Base-by-base conservation (phyloP, 2,888 invertebrate genomes). In the Trissoscelio sp. region DNA sequence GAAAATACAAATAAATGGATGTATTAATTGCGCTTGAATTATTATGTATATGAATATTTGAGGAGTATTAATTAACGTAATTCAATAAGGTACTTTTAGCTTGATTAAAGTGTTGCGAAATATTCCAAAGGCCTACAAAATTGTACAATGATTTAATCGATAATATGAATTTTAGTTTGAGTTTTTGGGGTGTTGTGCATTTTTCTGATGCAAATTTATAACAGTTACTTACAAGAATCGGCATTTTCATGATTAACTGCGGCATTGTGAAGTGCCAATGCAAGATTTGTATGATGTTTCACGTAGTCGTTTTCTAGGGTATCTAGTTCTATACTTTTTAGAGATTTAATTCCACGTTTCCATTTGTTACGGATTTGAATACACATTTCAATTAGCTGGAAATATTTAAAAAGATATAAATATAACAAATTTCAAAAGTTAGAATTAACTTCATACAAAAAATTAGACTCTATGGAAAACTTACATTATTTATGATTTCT, bases 211-310 rank as follows among this genome's bases (percentile, higher is more conserved):
- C 6, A 28, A 28, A 5, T 28, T 5, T 28, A 28, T 28, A 28
- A 72, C 11, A 14, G 14, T 24, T 70, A 82, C 91, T 91, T 88
- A 91, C 91, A 87, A 80, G 89, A 91, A 84, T 90, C 89, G 42
- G 89, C 90, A 64, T 91, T 89, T 75, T 90, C 88, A 64, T 91
- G 86, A 46, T 89, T 90, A 2, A 89, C 86, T 5, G 91, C 90
- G 6, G 69, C 69, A 60, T 90, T 90, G 80, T 91, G 91, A 22
- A 91, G 84, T 9, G 89, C 90, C 39, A 91, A 83, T 11, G 91
- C 91, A 48, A 91, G 85, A 42, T 87, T 88, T 1, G 90, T 91
- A 69, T 91, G 91, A 81, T 90, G 89, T 53, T 90, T 91, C 2
- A 89, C 89, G 64, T 91, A 91, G 82, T 87, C 89, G 39, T 84